Conservation (phyloP, 2,113 vertebrate species). For the Atractosteus spatula region DNA sequence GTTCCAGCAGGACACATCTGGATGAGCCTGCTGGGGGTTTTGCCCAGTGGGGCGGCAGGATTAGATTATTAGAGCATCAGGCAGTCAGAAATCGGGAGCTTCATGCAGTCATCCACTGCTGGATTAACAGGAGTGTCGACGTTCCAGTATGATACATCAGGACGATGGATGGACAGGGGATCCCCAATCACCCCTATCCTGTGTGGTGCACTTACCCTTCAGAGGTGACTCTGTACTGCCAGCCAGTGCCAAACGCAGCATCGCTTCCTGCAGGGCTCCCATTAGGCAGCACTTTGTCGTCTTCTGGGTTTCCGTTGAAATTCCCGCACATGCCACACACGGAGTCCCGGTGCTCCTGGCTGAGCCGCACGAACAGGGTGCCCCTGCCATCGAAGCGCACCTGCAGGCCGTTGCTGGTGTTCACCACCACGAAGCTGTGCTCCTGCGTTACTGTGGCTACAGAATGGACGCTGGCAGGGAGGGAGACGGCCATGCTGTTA, state of each 20-base stretch:
- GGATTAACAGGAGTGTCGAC: too few species aligned
- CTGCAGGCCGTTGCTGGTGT: slow-evolving; percentile 30
- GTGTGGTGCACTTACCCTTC: slow-evolving; percentile 39
- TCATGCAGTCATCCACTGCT: too few species aligned
- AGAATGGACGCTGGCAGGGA: slow-evolving; percentile 20
- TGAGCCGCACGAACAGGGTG: slow-evolving; percentile 44
- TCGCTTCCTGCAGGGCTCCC: slow-evolving; percentile 50
- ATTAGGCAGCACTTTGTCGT: slow-evolving; percentile 55
- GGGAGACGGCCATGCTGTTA: slow-evolving; percentile 31
- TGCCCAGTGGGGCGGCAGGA: not conserved
- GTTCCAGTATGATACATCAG: too few species aligned
- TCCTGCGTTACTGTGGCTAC: slow-evolving; percentile 33
- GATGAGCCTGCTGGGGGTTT: too few species aligned
- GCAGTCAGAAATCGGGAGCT: not conserved
- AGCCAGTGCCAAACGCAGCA: slow-evolving; percentile 52
- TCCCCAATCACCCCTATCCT: too few species aligned
- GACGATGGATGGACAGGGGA: too few species aligned
- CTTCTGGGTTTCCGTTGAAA: slow-evolving; percentile 46
- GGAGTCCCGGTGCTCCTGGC: slow-evolving; percentile 12
- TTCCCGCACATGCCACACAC: slow-evolving; percentile 61
- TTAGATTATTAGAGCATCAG: too few species aligned
- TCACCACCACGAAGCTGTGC: slow-evolving; percentile 38
- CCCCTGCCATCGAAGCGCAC: slow-evolving; percentile 50
- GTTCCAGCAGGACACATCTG: too few species aligned
- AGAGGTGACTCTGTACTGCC: slow-evolving; percentile 46